Percentiles rank a stretch among this genome's conserved stretches.
phyloP scores from a whole-genome alignment of 2,888 invertebrate species.

The Netelia fuscicornis region DNA sequence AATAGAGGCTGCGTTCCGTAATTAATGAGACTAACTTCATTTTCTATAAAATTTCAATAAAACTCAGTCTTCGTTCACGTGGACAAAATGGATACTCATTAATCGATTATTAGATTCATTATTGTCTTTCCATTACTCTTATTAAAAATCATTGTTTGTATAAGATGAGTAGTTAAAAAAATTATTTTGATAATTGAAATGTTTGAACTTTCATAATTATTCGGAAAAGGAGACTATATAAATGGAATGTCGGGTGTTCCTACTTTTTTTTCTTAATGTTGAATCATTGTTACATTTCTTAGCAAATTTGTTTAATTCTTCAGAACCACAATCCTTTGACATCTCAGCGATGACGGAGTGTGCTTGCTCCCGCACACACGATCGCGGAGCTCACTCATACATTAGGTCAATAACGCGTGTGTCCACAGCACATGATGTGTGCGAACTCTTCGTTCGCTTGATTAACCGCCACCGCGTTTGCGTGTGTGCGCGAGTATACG shows the following conservation, averaged over 20 bases:
- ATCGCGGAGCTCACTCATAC: slow-evolving; percentile 51
- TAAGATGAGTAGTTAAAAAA: not conserved
- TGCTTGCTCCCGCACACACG: slow-evolving; percentile 50
- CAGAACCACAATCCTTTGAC: slow-evolving; percentile 43
- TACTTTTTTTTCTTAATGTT: not conserved
- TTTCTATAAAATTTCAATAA: not conserved
- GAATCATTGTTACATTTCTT: slow-evolving; percentile 4
- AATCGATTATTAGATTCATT: too few species aligned
- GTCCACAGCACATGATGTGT: slow-evolving; percentile 30
- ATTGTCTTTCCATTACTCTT: too few species aligned
- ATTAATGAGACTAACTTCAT: too few species aligned
- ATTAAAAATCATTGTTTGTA: not conserved
- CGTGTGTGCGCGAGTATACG: not conserved
- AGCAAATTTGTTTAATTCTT: slow-evolving; percentile 15
- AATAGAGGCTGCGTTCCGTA: too few species aligned
- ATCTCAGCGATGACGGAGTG: slow-evolving; percentile 37
- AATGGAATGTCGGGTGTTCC: not conserved
- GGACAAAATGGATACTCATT: not conserved
- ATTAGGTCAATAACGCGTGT: slow-evolving; percentile 45
- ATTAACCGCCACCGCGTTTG: slow-evolving; percentile 75
- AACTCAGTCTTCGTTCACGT: not conserved
- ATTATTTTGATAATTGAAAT: not conserved
- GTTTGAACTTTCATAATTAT: too few species aligned
- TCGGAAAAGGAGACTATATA: not conserved
- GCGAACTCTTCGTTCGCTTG: slow-evolving; percentile 74